Base-by-base conservation (phyloP, 2,888 invertebrate genomes). In the Euplexia lucipara region DNA sequence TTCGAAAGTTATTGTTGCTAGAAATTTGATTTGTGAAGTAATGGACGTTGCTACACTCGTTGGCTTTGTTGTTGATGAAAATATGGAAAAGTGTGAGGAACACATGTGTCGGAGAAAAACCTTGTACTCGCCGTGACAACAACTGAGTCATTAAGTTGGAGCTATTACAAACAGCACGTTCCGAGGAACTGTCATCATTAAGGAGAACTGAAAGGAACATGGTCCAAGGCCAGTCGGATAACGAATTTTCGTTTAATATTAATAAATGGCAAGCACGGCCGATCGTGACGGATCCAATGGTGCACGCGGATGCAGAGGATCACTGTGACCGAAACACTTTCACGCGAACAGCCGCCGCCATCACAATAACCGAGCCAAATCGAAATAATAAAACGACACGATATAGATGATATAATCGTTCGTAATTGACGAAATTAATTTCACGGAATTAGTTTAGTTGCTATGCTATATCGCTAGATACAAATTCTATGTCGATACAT, bases 211-310 rank as follows among this genome's bases (percentile, higher is more conserved):
- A 95, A 95, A 95, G 94, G 94, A 92, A 90, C 92, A 84, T 78
- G 80, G 87, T 85, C 90, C 94, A 93, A 95, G 95, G 95, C 93
- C 91, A 91, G 86, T 89, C 92, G 92, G 90, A 94, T 94, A 94
- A 94, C 94, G 93, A 93, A 95, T 94, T 95, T 95, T 94, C 92
- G 91, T 93, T 93, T 92, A 91, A 92, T 93, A 92, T 93, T 93
- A 92, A 93, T 93, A 93, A 93, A 92, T 91, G 89, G 90, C 90
- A 90, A 88, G 88, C 90, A 90, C 87, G 90, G 91, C 84, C 86
- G 89, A 90, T 92, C 92, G 92, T 93, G 92, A 91, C 91, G 89
- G 90, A 90, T 89, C 83, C 87, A 87, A 86, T 88, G 85, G 87
- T 88, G 85, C 86, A 90, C 84, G 88, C 91, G 90, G 91, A 92